Evolutionary conservation across 2,113 vertebrate species (phyloP).

Genomic region (Rhizomys pruinosus): DNA sequence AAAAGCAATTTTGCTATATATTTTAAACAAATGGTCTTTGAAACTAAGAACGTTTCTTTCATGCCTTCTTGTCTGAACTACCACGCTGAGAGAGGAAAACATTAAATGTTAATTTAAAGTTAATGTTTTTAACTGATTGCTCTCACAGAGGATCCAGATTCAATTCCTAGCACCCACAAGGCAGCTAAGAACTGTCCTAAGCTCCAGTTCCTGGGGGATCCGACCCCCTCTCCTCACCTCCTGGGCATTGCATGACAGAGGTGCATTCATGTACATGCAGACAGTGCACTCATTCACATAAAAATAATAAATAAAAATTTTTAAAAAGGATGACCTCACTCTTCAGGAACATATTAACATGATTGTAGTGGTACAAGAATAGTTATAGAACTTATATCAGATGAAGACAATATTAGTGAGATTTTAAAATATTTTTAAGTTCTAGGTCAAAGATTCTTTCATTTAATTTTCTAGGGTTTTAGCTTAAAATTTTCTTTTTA

Average conservation of each 20-base stretch:
- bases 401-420: slow-evolving; percentile 30
- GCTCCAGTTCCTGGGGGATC: too few species aligned
- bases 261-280: too few species aligned
- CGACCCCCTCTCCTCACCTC: too few species aligned
- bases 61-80: neutral
- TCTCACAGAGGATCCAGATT: too few species aligned
- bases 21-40: neutral
- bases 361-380: neutral
- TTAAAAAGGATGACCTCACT: neutral
- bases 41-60: slow-evolving; percentile 54
- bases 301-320: too few species aligned
- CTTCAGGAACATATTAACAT: neutral
- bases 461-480: slow-evolving; percentile 35
- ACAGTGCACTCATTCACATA: too few species aligned
- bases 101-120: too few species aligned
- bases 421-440: slow-evolving; percentile 21
- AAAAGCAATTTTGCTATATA: neutral
- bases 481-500: neutral
- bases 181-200: too few species aligned
- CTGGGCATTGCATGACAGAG: too few species aligned
- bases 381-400: neutral
- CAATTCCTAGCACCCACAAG: too few species aligned
- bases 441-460: neutral
- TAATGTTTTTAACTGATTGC: too few species aligned
- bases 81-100: neutral